These are phyloP conservation scores for Paradoxurus hermaphroditus DNA, from an alignment of 2,113 vertebrate genomes.

Conservation along the genomic window DNA sequence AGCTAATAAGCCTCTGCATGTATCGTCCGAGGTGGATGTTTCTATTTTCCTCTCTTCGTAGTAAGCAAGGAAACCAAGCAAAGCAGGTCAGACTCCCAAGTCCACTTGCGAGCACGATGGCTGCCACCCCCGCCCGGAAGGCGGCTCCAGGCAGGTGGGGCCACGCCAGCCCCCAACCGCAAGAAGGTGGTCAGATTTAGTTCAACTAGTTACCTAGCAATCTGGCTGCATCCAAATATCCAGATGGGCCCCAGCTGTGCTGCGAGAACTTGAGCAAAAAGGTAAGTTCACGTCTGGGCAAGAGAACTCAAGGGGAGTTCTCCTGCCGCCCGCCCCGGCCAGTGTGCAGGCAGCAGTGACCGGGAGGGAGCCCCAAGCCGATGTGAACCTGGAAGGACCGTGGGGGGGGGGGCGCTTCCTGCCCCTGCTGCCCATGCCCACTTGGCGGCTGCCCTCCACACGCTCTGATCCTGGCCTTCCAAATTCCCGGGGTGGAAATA, in stretches of 20 bases:
- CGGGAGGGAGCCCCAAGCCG: background rate
- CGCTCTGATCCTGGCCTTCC: background rate
- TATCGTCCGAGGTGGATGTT: fast-evolving
- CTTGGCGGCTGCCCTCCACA: background rate
- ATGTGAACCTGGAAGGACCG: background rate
- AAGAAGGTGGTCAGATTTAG: background rate
- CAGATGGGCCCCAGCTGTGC: background rate
- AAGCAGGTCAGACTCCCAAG: too few species aligned
- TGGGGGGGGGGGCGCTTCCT: background rate
- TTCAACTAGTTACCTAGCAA: background rate
- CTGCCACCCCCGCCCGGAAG: background rate
- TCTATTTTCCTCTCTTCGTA: background rate
- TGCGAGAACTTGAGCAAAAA: background rate
- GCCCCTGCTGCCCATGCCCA: background rate
- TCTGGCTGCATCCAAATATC: too few species aligned
- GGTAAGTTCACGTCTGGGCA: too few species aligned
- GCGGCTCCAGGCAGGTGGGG: too few species aligned
- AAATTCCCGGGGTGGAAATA: background rate
- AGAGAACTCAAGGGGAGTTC: too few species aligned
- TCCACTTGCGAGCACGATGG: background rate
- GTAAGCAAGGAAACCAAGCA: background rate
- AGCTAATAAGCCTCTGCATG: background rate
- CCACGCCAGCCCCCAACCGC: background rate
- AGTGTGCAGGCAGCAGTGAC: fast-evolving
- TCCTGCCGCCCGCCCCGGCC: background rate